Base-by-base conservation (phyloP, 2,797 vertebrate genomes). In the Thunnus albacares region DNA sequence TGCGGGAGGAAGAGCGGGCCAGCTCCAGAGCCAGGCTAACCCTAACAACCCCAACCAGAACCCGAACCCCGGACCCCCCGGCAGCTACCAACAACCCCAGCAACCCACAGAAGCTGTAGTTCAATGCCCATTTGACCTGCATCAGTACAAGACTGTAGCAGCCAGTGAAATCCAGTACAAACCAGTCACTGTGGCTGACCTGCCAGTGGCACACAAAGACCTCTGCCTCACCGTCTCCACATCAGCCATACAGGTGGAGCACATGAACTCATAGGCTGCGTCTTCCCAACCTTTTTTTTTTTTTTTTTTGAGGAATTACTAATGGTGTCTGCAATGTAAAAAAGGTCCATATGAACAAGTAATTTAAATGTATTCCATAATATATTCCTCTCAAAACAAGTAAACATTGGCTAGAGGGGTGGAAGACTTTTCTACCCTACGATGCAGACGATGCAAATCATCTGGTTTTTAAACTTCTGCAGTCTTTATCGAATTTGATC, bases 201-300 rank as follows among this genome's bases (percentile, higher is more conserved):
- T 96, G 68, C 90, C 97, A 30, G 96, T 97, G 87, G 95, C 97
- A 89, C 98, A 99, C 90, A 99, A 99, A 94, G 98, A 99, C 97
- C 97, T 99, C 92, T 99, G 98, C 94, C 97, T 99, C 94, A 99
- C 98, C 62, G 98, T 99, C 82, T 98, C 97, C 96, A 98, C 98
- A 79, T 98, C 97, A 86, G 94, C 97, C 95, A 98, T 99, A 89
- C 97, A 98, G 95, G 97, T 98, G 93, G 97, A 98, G 91, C 96
- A 98, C 93, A 96, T 97, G 95, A 98, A 97, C 96, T 98, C 97
- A 33, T 98, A 98, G 95, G 90, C 84, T 59, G 64, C 63, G 28
- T 82, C 84, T 79, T 82, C 80, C 81, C 75, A 12, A 77, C 71
- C 74, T 60, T 67, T 38, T 8, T 38, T 38, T 38, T 38, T 38